Conservation (phyloP, 2,113 vertebrate genomes). For the Mustelus asterias region DNA sequence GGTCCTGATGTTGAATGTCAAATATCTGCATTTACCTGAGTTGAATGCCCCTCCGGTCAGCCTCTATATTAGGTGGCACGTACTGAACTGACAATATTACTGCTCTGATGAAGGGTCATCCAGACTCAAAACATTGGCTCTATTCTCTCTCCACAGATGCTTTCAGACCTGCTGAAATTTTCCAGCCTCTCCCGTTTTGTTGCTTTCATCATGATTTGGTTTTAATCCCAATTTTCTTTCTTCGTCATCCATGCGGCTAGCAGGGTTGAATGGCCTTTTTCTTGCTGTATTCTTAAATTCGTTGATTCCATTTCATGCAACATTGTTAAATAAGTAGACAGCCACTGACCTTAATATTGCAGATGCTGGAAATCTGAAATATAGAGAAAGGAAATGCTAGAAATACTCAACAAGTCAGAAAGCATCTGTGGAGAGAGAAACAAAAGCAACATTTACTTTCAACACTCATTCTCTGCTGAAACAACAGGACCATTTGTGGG, state of each 20-base stretch:
- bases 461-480: not conserved
- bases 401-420: not conserved
- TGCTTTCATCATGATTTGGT: not conserved
- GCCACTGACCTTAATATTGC: not conserved
- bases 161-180: too few relatives aligned
- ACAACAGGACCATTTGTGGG: not conserved
- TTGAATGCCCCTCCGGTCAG: conserved; percentile 1
- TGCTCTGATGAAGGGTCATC: too few relatives aligned
- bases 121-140: too few relatives aligned
- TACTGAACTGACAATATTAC: not conserved
- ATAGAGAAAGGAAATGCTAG: too few relatives aligned
- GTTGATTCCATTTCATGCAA: not conserved
- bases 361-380: not conserved
- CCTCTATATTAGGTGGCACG: not conserved
- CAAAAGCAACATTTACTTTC: too few relatives aligned
- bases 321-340: not conserved
- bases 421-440: not conserved
- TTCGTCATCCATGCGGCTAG: too few relatives aligned
- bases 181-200: too few relatives aligned
- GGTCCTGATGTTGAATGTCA: not conserved
- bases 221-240: not conserved
- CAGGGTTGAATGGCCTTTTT: not conserved
- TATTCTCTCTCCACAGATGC: too few relatives aligned
- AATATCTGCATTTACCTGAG: not conserved
- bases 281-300: not conserved